These are phyloP conservation scores for Drosophila arizonae DNA, from an alignment of 1,140 invertebrate species.

Conservation along the genomic window DNA sequence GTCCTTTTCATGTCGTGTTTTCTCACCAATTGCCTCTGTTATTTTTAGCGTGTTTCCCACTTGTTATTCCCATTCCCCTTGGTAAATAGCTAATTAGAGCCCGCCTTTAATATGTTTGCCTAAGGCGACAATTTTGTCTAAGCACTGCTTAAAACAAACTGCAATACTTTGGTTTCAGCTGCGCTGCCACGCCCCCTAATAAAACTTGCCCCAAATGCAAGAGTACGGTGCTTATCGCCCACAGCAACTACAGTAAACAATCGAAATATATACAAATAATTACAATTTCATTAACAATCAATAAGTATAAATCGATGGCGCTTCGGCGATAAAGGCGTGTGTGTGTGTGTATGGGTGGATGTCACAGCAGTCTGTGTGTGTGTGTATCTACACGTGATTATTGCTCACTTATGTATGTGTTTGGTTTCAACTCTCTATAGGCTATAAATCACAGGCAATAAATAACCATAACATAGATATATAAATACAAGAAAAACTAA, in stretches of 20 bases:
- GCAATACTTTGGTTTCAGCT: background rate
- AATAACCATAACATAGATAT: constrained; percentile 18
- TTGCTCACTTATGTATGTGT: constrained; percentile 24
- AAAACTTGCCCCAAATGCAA: background rate
- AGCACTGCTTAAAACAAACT: background rate
- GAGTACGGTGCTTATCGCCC: constrained; percentile 1
- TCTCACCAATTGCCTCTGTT: too few species aligned
- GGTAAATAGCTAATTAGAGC: background rate
- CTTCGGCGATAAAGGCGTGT: constrained; percentile 52
- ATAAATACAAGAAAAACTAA: constrained; percentile 20
- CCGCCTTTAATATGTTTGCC: constrained; percentile 8
- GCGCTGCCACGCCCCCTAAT: background rate
- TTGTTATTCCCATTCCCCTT: background rate
- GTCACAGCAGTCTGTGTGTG: constrained; percentile 1
- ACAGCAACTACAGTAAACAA: background rate
- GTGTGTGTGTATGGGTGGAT: background rate
- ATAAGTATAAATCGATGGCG: constrained; percentile 69
- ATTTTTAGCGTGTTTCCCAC: too few species aligned
- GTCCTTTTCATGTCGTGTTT: too few species aligned
- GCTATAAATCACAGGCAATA: constrained; percentile 32
- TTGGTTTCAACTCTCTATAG: background rate
- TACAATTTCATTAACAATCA: constrained; percentile 80
- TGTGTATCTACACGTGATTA: constrained; percentile 47
- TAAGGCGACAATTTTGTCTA: background rate
- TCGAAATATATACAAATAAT: constrained; percentile 34